A percentile compares a stretch with the other conserved stretches of the same genome.
phyloP scores from a whole-genome alignment of 2,113 vertebrate species.

The Elgaria multicarinata region DNA sequence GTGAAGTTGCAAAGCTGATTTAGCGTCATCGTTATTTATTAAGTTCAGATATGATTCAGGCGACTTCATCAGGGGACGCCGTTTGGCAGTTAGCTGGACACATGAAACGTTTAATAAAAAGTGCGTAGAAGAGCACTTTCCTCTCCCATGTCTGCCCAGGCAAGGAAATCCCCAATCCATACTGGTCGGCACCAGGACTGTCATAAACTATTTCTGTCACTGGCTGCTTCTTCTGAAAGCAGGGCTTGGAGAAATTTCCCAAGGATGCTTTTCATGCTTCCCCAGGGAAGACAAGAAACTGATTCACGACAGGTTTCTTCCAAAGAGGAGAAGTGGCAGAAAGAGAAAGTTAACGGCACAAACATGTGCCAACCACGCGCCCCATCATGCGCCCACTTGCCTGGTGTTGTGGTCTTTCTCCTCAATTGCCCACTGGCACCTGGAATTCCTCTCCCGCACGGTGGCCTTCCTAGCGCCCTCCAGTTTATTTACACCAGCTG shows the following conservation, averaged over 20 bases:
- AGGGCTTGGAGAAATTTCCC: neutral
- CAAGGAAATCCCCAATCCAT: no score
- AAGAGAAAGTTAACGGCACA: accelerated
- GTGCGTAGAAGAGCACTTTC: no score
- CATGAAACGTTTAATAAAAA: no score
- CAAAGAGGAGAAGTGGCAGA: neutral
- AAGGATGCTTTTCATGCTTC: no score
- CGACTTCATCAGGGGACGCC: neutral
- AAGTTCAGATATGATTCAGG: neutral
- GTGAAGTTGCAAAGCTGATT: neutral
- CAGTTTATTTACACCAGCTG: neutral
- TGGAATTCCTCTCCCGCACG: neutral
- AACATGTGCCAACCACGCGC: neutral
- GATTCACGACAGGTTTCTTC: no score
- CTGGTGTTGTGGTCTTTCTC: neutral
- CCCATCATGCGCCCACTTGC: neutral
- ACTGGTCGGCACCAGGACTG: neutral
- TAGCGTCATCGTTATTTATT: neutral
- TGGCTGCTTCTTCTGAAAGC: neutral
- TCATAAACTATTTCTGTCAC: neutral
- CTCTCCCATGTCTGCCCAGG: no score
- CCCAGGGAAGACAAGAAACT: neutral
- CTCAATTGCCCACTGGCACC: neutral
- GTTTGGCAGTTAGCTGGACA: neutral
- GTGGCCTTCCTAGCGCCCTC: neutral